phyloP scores from a whole-genome alignment of 2,797 vertebrate genomes.

The Cirrhinus molitorella region DNA sequence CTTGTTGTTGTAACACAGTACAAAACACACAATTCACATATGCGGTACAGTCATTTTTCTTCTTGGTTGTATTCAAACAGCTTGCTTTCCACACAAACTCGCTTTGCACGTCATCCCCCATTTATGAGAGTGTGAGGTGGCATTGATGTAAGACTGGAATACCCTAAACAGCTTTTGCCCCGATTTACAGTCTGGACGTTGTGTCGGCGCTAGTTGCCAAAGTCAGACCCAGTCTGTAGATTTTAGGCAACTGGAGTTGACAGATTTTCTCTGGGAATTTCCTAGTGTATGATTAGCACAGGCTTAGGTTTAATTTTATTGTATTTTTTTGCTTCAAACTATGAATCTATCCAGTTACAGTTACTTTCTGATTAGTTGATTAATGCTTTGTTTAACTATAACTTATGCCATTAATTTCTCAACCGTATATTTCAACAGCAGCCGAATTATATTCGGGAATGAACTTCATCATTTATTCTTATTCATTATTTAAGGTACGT shows the following conservation, averaged over 20 bases:
- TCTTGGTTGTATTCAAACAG: background rate
- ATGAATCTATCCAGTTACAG: background rate
- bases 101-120: background rate
- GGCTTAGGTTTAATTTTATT: too few species aligned
- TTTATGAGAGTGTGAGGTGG: background rate
- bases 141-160: background rate
- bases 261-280: too few species aligned
- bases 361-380: background rate
- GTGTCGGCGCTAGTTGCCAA: background rate
- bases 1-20: background rate
- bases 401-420: background rate
- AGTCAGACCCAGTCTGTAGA: too few species aligned
- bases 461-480: too few species aligned
- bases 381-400: background rate
- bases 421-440: background rate
- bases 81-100: background rate
- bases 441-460: too few species aligned
- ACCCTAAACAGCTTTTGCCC: background rate
- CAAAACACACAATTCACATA: background rate
- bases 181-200: background rate
- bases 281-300: too few species aligned
- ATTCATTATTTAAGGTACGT: background rate
- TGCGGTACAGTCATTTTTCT: background rate
- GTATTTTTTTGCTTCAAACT: too few species aligned
- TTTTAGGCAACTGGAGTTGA: background rate